Conservation (phyloP, 2,113 vertebrate species). For the Ascaphus truei region DNA sequence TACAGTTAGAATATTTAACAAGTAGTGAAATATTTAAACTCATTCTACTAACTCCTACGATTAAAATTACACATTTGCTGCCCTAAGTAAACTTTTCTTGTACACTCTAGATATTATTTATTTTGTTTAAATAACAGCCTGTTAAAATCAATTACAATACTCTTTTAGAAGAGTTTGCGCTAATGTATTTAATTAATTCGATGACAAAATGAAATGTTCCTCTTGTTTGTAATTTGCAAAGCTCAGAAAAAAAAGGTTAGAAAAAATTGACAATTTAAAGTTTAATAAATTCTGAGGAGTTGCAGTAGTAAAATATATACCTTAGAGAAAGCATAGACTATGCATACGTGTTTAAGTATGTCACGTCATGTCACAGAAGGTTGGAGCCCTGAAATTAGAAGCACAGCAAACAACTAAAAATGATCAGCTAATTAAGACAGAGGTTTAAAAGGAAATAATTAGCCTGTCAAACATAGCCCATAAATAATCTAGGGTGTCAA, state of each 20-base stretch:
- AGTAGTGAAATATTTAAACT: slow-evolving; percentile 54
- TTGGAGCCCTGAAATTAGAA: too few relatives aligned
- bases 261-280: not conserved
- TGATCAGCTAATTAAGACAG: too few relatives aligned
- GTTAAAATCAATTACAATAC: slow-evolving; percentile 27
- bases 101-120: slow-evolving; percentile 21
- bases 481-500: too few relatives aligned
- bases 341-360: too few relatives aligned
- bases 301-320: too few relatives aligned
- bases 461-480: too few relatives aligned
- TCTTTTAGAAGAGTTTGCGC: not conserved
- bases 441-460: too few relatives aligned
- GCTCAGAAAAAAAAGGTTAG: not conserved
- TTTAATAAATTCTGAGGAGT: too few relatives aligned
- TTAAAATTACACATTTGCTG: slow-evolving; percentile 45
- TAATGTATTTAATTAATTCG: slow-evolving; percentile 1
- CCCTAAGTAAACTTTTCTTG: slow-evolving; percentile 25
- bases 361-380: too few relatives aligned
- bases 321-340: too few relatives aligned
- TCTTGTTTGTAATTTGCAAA: not conserved
- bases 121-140: slow-evolving; percentile 20
- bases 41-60: slow-evolving; percentile 40
- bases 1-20: slow-evolving; percentile 54
- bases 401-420: too few relatives aligned
- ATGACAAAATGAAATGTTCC: slow-evolving; percentile 35